Evolutionary conservation across 2,113 vertebrate species (phyloP).

Genomic region (Stigmatopora argus): DNA sequence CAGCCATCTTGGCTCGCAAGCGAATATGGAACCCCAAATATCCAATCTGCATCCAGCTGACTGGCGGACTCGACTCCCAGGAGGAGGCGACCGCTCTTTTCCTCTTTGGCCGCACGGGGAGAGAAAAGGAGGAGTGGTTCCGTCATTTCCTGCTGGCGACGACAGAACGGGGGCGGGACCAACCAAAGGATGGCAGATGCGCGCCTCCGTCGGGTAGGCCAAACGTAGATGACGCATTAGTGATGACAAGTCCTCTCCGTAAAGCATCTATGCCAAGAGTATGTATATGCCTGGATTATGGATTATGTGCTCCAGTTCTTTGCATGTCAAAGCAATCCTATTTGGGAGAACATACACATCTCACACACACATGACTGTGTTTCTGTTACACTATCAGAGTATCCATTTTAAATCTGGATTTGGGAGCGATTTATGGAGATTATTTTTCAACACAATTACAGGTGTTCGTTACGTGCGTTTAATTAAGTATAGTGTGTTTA

Average conservation of each 20-base stretch:
- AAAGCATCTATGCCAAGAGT: slow-evolving; percentile 34
- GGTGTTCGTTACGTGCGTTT: too few relatives aligned
- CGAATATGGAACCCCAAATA: slow-evolving; percentile 87
- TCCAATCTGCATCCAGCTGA: slow-evolving; percentile 79
- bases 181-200: slow-evolving; percentile 31
- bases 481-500: too few relatives aligned
- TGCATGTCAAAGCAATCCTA: slow-evolving; percentile 36
- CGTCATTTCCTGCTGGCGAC: slow-evolving; percentile 71
- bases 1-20: slow-evolving; percentile 76
- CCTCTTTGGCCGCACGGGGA: slow-evolving; percentile 80
- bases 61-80: slow-evolving; percentile 20
- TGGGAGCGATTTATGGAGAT: background rate
- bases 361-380: background rate
- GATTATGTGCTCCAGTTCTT: slow-evolving; percentile 53
- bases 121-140: slow-evolving; percentile 90
- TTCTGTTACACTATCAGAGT: background rate
- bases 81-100: slow-evolving; percentile 59
- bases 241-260: slow-evolving; percentile 22
- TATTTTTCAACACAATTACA: too few relatives aligned
- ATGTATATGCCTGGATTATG: slow-evolving; percentile 47
- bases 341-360: slow-evolving; percentile 19
- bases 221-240: slow-evolving; percentile 38
- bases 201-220: slow-evolving; percentile 63
- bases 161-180: slow-evolving; percentile 32
- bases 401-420: background rate